Evolutionary conservation across 2,797 vertebrate species (phyloP).

Genomic region (Pipistrellus kuhlii): DNA sequence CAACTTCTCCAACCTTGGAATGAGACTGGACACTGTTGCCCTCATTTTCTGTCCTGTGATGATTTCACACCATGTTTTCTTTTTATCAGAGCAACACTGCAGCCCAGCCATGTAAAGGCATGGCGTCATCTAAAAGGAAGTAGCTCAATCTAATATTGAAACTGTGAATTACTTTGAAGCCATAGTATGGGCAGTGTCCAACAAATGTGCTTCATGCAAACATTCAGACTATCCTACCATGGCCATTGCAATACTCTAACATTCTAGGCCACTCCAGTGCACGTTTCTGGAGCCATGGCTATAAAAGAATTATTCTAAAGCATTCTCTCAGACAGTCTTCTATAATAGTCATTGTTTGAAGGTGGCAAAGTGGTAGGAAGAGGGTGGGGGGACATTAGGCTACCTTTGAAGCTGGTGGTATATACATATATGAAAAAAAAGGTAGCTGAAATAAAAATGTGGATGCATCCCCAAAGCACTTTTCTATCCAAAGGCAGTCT

Average conservation of each 20-base stretch:
- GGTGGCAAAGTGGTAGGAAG: fast-evolving
- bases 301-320: not conserved
- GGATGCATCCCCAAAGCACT: slow-evolving; percentile 57
- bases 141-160: not conserved
- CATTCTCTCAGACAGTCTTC: not conserved
- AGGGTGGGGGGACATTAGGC: not conserved
- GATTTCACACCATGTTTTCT: not conserved
- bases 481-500: not conserved
- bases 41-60: no score
- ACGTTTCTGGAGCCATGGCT: not conserved
- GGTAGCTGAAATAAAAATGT: slow-evolving; percentile 50
- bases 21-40: fast-evolving
- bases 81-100: not conserved
- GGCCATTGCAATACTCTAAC: not conserved
- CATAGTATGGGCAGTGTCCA: not conserved
- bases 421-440: not conserved
- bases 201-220: not conserved
- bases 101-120: not conserved
- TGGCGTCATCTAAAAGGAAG: not conserved
- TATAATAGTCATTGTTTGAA: not conserved
- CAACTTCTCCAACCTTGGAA: not conserved
- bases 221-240: not conserved
- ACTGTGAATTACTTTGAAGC: not conserved
- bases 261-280: not conserved
- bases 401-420: not conserved